A percentile compares a stretch with the other conserved stretches of the same genome.
Evolutionary conservation across 2,113 vertebrate species (phyloP).

Genomic region (Meles meles): DNA sequence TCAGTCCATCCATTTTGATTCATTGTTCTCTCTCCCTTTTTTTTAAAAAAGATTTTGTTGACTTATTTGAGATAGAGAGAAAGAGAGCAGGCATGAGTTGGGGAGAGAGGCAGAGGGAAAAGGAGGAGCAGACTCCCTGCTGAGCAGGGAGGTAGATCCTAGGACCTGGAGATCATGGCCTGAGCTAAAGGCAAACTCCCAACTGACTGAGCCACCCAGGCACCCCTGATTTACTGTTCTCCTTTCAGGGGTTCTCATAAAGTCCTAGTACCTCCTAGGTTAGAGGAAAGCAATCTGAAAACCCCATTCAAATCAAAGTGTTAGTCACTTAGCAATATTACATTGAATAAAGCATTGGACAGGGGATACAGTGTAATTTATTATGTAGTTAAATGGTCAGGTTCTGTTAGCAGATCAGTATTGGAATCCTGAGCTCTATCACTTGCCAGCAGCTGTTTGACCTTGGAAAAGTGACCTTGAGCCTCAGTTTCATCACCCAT

Average conservation of each 20-base stretch:
- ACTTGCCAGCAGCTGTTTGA: not conserved
- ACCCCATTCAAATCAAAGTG: conserved; percentile 11
- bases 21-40: not conserved
- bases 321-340: conserved; percentile 12
- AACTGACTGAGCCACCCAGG: not conserved
- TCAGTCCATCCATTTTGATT: not conserved
- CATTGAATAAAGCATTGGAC: not conserved
- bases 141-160: too few species aligned
- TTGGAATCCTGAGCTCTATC: not conserved
- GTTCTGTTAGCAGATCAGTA: not conserved
- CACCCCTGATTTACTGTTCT: conserved; percentile 12
- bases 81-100: not conserved
- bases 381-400: not conserved
- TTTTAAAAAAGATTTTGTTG: not conserved
- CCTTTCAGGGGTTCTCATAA: not conserved
- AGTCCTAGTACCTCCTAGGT: not conserved
- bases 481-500: not conserved
- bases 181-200: not conserved
- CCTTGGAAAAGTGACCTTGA: not conserved
- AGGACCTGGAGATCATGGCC: too few species aligned
- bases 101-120: not conserved
- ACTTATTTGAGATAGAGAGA: not conserved
- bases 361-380: not conserved
- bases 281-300: conserved; percentile 4
- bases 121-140: not conserved